phyloP scores from a whole-genome alignment of 2,888 invertebrate species.

The Meteorus cinctellus region DNA sequence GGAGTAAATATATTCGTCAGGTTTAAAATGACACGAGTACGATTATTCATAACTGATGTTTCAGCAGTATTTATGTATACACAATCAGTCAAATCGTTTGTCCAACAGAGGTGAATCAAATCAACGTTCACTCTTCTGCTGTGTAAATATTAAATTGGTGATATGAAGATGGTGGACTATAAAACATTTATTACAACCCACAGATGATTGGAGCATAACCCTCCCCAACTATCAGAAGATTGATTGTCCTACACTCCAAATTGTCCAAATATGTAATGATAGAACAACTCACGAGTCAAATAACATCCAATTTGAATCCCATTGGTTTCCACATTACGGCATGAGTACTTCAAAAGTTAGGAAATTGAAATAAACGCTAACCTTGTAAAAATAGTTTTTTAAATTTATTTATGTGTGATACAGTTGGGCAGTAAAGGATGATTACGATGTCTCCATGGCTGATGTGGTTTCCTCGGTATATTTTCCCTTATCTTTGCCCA shows the following conservation, averaged over 20 bases:
- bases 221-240: slow-evolving; percentile 78
- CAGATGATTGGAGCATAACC: slow-evolving; percentile 82
- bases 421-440: slow-evolving; percentile 52
- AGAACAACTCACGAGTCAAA: background rate
- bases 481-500: slow-evolving; percentile 98
- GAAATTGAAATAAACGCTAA: background rate
- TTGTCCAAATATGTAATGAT: slow-evolving; percentile 77
- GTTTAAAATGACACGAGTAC: slow-evolving; percentile 75
- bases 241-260: slow-evolving; percentile 83
- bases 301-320: no score
- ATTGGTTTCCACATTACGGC: background rate
- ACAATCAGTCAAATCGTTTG: slow-evolving; percentile 77
- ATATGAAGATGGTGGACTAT: background rate
- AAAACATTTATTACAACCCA: slow-evolving; percentile 74
- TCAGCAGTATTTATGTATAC: slow-evolving; percentile 79
- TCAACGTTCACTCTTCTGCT: background rate
- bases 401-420: slow-evolving; percentile 49
- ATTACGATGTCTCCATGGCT: slow-evolving; percentile 85
- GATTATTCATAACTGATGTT: slow-evolving; percentile 83
- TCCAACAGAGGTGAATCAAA: slow-evolving; percentile 79
- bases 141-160: slow-evolving; percentile 75
- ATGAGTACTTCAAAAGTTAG: background rate
- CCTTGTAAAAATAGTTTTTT: slow-evolving; percentile 39
- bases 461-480: slow-evolving; percentile 89
- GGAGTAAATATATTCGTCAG: background rate